Percentiles rank a stretch among this genome's conserved stretches.
phyloP scores from a whole-genome alignment of 2,888 invertebrate species.

The Dermolepida albohirtum region DNA sequence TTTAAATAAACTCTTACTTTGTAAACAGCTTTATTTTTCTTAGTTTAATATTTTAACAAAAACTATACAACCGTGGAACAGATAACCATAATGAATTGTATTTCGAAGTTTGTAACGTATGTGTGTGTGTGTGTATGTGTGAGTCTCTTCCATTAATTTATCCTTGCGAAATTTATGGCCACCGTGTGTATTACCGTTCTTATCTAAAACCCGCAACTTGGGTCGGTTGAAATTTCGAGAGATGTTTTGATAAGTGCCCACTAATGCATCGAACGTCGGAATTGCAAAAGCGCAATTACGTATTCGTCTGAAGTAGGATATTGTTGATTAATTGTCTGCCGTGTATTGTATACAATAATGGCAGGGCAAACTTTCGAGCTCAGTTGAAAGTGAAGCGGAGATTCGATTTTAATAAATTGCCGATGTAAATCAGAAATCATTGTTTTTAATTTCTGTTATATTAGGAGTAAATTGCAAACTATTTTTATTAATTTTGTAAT shows the following conservation, averaged over 20 bases:
- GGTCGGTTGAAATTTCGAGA: conserved; percentile 29
- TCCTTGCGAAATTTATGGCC: conserved; percentile 14
- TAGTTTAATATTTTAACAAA: conserved; percentile 1
- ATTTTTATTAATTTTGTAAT: no score
- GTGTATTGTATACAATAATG: conserved; percentile 3
- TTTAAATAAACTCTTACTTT: no score
- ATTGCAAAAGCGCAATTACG: conserved; percentile 12
- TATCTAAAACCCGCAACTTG: conserved; percentile 18
- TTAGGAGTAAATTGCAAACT: no score
- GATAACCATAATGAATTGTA: conserved; percentile 23
- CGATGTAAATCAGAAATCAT: no score
- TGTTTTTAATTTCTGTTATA: no score
- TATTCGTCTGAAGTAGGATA: conserved; percentile 15
- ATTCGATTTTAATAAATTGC: no score
- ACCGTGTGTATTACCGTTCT: conserved; percentile 9
- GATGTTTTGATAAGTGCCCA: conserved; percentile 13
- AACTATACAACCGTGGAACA: conserved; percentile 20
- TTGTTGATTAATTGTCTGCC: conserved; percentile 28
- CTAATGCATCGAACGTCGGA: background rate
- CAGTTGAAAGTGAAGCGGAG: conserved; percentile 19
- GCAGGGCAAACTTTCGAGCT: background rate
- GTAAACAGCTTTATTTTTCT: no score
- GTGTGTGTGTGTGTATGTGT: no score
- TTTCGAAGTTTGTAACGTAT: background rate
- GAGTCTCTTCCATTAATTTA: background rate